These are phyloP conservation scores for Tragelaphus buxtoni DNA, from an alignment of 2,113 vertebrate genomes.

Conservation along the genomic window DNA sequence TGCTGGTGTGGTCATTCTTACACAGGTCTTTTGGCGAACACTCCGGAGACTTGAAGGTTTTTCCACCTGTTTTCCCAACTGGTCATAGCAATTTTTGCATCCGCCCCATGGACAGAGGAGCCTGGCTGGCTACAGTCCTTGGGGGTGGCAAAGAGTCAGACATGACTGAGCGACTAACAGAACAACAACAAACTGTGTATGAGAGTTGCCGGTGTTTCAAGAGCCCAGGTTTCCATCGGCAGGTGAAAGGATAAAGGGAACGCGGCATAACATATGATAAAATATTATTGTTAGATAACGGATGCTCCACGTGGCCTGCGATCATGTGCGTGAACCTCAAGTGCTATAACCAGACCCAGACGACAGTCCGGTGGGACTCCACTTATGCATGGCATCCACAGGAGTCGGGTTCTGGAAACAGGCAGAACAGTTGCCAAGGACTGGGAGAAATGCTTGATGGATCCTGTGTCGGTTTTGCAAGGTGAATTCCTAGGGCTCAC, in stretches of 20 bases:
- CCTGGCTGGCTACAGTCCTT: neutral
- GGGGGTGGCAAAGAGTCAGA: neutral
- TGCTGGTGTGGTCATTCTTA: neutral
- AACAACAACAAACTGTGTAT: neutral
- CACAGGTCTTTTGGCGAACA: neutral
- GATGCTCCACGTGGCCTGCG: rapidly evolving
- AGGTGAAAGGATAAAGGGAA: neutral
- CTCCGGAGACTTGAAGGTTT: neutral
- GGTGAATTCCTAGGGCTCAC: neutral
- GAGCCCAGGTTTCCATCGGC: rapidly evolving
- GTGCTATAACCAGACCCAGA: neutral
- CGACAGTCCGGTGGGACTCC: rapidly evolving
- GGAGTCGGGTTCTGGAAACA: no score
- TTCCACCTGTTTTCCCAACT: neutral
- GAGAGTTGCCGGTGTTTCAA: no score
- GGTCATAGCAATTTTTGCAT: neutral
- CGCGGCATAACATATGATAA: rapidly evolving
- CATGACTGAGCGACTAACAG: neutral
- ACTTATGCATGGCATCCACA: rapidly evolving
- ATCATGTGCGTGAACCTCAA: rapidly evolving
- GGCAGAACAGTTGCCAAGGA: neutral
- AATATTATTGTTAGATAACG: neutral
- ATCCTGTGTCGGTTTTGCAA: neutral
- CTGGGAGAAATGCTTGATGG: neutral
- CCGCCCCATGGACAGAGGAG: neutral